Evolutionary conservation across 2,113 vertebrate species (phyloP).

Genomic region (Zingel zingel): DNA sequence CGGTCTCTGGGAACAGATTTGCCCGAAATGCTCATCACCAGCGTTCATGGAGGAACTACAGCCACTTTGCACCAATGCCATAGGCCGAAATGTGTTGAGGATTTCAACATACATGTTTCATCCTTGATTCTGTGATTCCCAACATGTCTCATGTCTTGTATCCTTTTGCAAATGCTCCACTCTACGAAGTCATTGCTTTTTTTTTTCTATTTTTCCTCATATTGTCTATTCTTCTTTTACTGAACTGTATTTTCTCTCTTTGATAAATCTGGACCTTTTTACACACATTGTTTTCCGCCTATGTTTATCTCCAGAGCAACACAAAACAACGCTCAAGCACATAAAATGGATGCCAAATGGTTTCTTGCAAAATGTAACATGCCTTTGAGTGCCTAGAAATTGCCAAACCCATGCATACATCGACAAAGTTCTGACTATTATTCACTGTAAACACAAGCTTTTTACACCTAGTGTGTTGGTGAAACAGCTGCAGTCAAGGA

Average conservation of each 20-base stretch:
- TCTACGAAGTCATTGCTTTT: background rate
- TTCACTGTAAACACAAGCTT: slow-evolving; percentile 18
- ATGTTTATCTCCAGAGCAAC: background rate
- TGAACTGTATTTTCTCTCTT: too few species aligned
- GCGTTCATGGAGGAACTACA: background rate
- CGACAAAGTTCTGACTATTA: background rate
- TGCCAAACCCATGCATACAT: background rate
- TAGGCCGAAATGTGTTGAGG: background rate
- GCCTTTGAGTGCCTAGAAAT: background rate
- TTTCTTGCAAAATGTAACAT: background rate
- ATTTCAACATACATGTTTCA: background rate
- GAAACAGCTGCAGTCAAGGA: background rate
- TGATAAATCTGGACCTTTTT: too few species aligned
- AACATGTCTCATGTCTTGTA: background rate
- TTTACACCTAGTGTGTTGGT: slow-evolving; percentile 11
- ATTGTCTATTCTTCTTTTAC: too few species aligned
- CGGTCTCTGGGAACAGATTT: slow-evolving; percentile 57
- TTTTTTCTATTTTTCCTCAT: background rate
- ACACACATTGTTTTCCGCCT: too few species aligned
- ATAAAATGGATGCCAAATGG: background rate
- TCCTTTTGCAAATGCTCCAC: background rate
- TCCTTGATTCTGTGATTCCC: background rate
- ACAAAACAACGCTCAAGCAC: background rate
- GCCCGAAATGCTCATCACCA: background rate
- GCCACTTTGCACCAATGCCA: background rate